A percentile compares a stretch with the other conserved stretches of the same genome.
Conservation (phyloP, 92 coral and sea anemone genomes). For the Zoanthus gigantus region DNA sequence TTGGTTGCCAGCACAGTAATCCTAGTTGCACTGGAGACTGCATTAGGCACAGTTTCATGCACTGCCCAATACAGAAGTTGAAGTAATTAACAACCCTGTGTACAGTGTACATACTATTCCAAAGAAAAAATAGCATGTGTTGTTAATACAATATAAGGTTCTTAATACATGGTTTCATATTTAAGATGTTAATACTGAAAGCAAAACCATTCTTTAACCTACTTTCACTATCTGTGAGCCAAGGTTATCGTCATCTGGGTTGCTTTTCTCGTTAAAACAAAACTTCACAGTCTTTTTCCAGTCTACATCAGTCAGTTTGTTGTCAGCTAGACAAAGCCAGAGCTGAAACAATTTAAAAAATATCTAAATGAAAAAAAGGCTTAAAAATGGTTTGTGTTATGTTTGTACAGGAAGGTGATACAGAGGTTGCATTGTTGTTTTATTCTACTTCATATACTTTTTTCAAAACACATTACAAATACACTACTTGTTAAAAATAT, state of each 20-base stretch:
- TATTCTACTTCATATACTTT: too few species aligned
- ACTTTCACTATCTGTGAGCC: slow-evolving; percentile 99
- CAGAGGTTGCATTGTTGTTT: too few species aligned
- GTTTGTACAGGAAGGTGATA: too few species aligned
- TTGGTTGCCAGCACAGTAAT: too few species aligned
- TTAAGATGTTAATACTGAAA: not conserved
- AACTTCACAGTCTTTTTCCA: slow-evolving; percentile 95
- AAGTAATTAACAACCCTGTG: too few species aligned
- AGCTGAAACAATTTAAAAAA: slow-evolving; percentile 57
- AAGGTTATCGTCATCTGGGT: slow-evolving; percentile 98
- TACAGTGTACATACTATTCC: too few species aligned
- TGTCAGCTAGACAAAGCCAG: slow-evolving; percentile 97
- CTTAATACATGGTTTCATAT: not conserved
- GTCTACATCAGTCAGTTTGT: slow-evolving; percentile 87
- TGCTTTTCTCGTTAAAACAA: slow-evolving; percentile 96
- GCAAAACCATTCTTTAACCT: not conserved
- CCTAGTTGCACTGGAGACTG: too few species aligned
- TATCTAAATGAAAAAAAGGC: not conserved
- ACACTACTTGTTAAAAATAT: too few species aligned
- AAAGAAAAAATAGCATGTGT: too few species aligned
- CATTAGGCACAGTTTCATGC: too few species aligned
- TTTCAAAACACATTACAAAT: too few species aligned
- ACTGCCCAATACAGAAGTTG: too few species aligned
- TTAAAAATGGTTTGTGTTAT: not conserved
- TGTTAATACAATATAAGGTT: not conserved